phyloP scores from a whole-genome alignment of 1,140 invertebrate species.

The Ooceraea biroi region DNA sequence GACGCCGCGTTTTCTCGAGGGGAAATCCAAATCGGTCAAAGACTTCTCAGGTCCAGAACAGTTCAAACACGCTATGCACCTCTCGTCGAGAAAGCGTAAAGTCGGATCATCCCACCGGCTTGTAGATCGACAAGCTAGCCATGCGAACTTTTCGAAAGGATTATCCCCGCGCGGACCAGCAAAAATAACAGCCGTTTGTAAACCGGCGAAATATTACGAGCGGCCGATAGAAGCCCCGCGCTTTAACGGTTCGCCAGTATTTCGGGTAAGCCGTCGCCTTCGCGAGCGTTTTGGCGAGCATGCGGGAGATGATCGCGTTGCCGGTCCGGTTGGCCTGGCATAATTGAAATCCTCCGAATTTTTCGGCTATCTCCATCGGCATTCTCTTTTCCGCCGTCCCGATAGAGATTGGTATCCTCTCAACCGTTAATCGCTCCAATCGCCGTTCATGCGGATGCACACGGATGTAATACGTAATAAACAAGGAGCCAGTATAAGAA shows the following conservation, averaged over 20 bases:
- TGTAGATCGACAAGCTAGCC: background rate
- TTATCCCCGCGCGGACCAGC: constrained; percentile 8
- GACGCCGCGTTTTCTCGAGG: background rate
- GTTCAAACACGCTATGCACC: background rate
- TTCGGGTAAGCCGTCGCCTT: background rate
- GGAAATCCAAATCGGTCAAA: background rate
- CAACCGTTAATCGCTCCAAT: constrained; percentile 38
- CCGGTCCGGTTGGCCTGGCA: background rate
- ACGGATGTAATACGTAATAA: constrained; percentile 9
- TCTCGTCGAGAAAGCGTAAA: constrained; percentile 13
- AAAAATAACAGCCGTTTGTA: constrained; percentile 42
- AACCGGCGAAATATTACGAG: constrained; percentile 39
- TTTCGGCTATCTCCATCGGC: constrained; percentile 47
- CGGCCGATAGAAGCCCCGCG: background rate
- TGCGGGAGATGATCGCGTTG: background rate
- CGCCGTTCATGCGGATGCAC: constrained; percentile 17
- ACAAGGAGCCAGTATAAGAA: constrained; percentile 6
- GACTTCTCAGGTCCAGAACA: no score
- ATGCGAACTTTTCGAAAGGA: constrained; percentile 26
- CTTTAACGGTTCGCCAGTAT: constrained; percentile 47
- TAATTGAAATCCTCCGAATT: constrained; percentile 48
- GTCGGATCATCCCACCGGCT: constrained; percentile 58
- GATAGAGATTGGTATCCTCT: constrained; percentile 53
- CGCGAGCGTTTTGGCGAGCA: background rate
- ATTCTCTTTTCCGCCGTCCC: constrained; percentile 20